Evolutionary conservation across 2,797 vertebrate genomes (phyloP).

Genomic region (Lepus townsendii): DNA sequence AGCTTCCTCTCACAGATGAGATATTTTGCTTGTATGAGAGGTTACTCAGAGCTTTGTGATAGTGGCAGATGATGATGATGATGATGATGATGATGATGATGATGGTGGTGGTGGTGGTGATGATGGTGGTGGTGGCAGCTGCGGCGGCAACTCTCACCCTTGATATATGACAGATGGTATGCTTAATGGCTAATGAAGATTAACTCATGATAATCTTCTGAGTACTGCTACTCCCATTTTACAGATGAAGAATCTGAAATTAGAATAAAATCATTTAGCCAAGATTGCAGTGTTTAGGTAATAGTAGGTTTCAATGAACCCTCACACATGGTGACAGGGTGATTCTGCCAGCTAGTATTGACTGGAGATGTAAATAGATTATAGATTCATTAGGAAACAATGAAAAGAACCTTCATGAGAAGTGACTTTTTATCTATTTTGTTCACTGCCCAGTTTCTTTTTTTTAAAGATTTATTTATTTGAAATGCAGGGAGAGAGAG

Average conservation of each 20-base stretch:
- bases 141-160: neutral
- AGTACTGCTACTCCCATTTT: neutral
- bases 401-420: neutral
- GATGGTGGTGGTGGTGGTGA: too few relatives aligned
- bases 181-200: neutral
- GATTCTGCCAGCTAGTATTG: neutral
- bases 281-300: neutral
- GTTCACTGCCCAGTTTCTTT: neutral
- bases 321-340: neutral
- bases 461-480: too few relatives aligned
- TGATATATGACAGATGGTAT: neutral
- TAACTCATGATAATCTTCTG: neutral
- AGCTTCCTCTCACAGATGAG: neutral
- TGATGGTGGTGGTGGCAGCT: too few relatives aligned
- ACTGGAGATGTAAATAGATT: neutral
- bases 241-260: neutral
- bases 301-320: neutral
- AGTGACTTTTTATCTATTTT: neutral
- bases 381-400: neutral
- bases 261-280: neutral
- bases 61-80: neutral
- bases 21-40: neutral
- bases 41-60: neutral
- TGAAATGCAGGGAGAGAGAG: too few relatives aligned
- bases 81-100: too few relatives aligned